Evolutionary conservation across 2,888 invertebrate genomes (phyloP), one percentile per base, ranked within the genome.

Genomic region (Odontomyia ornata): DNA sequence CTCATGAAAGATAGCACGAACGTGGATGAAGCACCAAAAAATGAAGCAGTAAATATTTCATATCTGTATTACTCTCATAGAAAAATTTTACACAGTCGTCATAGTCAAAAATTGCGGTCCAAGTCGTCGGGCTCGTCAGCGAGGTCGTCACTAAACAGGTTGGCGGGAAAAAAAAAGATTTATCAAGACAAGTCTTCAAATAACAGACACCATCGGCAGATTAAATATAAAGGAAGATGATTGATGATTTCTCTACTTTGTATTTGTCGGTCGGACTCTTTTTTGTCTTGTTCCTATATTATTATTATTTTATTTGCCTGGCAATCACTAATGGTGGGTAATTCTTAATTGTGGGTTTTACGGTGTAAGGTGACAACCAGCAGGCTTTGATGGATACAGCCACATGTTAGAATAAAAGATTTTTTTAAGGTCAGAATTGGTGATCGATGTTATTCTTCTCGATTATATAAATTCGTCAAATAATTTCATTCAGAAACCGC

Each of bases 231-330:
- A 75, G 46, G 75, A 75, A 75, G 76, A 76, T 79, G 79, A 79
- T 79, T 79, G 79, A 79, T 79, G 77, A 77, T 77, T 79, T 76
- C 75, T 36, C 73, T 67, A 76, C 60, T 64, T 36, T 69, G 46
- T 69, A 11, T 23, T 69, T 69, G 18, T 36, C 36, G 36, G 36
- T 36, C 5, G 36, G 36, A 36, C 36, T 9, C 9, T 36, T 36
- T 36, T 36, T 36, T 36, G 36, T 36, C 9, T 36, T 9, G 15
- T 27, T 64, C 28, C 28, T 64, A 27, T 64, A n/a, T 27, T 64
- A 15, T 21, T 65, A 65, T 15, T 27, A 64, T 64, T 64, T 64
- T 13, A 64, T 36, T 30, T 30, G 30, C 65, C 36, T 65, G n/a
- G 36, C 30, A 65, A 65, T 57, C 23, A 18, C 5, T 36, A 36